Evolutionary conservation across 1,140 invertebrate genomes (phyloP), one percentile per base, ranked within the genome.

Genomic region (Cylas formicarius): DNA sequence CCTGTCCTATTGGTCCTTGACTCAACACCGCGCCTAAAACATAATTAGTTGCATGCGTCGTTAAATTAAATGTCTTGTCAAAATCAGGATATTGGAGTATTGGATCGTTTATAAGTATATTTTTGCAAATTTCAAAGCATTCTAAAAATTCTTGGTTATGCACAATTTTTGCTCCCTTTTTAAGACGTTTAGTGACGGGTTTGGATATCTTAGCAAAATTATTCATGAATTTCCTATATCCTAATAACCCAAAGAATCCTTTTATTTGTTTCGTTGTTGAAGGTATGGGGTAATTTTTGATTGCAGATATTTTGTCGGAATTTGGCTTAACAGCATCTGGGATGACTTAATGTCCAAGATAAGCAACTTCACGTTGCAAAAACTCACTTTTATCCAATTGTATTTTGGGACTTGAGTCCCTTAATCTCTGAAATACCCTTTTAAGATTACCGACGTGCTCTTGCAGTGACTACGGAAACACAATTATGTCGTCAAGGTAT

Each of bases 321-420:
- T 68, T 55, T n/a, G 62, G 61, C 36, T 52, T 51, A 1, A 71
- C 57, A 17, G 67, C 68, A n/a, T 65, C 22, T 8, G 44, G 33
- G 2, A 56, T 55, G 8, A 71, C 53, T 2, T 63, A 37, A 46
- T 68, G 65, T 10, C 68, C 66, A 18, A 71, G 44, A 46, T 66
- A 66, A 7, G 44, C 32, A 0, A 67, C 55, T 59, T 67, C 58
- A 21, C 58, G 51, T 34, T 43, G 38, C 2, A 70, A 40, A 50
- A 70, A 71, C 38, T 67, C 52, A 29, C 60, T 65, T 53, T 71
- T 70, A 11, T 60, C 53, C 0, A 56, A 57, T 49, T 69, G 56
- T 2, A 69, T 65, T 66, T 65, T 67, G 7, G 70, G 41, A 35
- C 67, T 65, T 33, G 44, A 20, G 22, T 46, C n/a, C 22, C 48